Base-by-base conservation (phyloP, 2,888 invertebrate genomes). In the Tortricodes alternella region DNA sequence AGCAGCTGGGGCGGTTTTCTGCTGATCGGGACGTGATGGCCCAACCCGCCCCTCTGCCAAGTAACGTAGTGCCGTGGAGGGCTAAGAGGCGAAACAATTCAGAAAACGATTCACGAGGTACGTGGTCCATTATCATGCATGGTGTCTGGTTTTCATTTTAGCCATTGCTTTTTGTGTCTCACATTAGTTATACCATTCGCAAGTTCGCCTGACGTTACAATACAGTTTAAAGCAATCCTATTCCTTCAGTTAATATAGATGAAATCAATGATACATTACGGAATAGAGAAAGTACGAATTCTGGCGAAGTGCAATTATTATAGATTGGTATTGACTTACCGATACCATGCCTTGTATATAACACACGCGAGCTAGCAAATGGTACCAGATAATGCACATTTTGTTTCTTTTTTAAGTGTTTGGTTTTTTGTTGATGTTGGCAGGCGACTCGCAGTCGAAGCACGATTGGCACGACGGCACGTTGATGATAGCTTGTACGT, bases 401-500 rank as follows among this genome's bases (percentile, higher is more conserved):
- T 55, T 58, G 53, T 48, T 58, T 21, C 43, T 55, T 58, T 46
- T 51, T 41, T 58, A 18, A 50, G 58, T 23, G 46, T 39, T 38
- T 27, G 41, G 37, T 51, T 65, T 70, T 78, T 76, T 79, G 66
- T 81, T 82, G 70, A 81, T 77, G 41, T 78, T 76, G 72, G 77
- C 90, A 90, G 90, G 82, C 84, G 77, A 80, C 76, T 66, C 85
- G 83, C 81, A 84, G 81, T 77, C 81, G 73, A 89, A 90, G 83
- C 82, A 78, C 76, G 75, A 88, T 85, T 93, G 93, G 93, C 92
- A 92, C 89, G 91, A 91, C 70, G 87, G 94, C 90, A 93, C 93
- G 79, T 84, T 95, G 89, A 92, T 94, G 89, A 91, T 95, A 92
- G 94, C 95, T 93, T 95, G 94, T 91, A 92, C 94, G 74, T 94